phyloP scores from a whole-genome alignment of 2,113 vertebrate genomes.

The Sebastes schlegelii region DNA sequence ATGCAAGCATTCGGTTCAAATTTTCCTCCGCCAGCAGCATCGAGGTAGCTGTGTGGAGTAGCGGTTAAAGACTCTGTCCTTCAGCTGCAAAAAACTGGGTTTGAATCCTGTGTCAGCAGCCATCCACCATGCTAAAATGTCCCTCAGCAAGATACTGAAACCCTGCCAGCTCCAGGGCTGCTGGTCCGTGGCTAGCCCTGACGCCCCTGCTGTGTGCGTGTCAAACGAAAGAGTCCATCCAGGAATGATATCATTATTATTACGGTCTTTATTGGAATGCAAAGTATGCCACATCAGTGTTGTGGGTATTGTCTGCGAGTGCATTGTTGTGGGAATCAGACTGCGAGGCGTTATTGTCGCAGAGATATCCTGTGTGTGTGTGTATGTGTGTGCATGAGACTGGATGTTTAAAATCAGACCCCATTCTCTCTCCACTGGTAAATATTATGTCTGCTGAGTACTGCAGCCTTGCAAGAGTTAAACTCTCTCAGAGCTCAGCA shows the following conservation, averaged over 20 bases:
- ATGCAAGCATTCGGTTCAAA: conserved; percentile 36
- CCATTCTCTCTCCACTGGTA: conserved; percentile 56
- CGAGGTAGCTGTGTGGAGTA: conserved; percentile 3
- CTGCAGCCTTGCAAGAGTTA: conserved; percentile 58
- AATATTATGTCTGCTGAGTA: conserved; percentile 76
- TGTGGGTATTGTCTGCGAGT: conserved; percentile 24
- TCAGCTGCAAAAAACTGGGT: conserved; percentile 47
- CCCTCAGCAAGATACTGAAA: conserved; percentile 47
- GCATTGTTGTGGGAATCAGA: conserved; percentile 64
- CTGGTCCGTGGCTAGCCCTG: conserved; percentile 14
- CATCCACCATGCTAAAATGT: conserved; percentile 44
- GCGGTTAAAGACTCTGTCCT: conserved; percentile 41
- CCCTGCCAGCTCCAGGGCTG: conserved; percentile 24
- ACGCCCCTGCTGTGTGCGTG: background rate
- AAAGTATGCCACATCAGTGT: conserved; percentile 24
- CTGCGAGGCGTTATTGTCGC: conserved; percentile 47
- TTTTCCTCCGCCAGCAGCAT: conserved; percentile 45
- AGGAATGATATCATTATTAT: conserved; percentile 15
- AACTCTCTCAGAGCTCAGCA: conserved; percentile 55
- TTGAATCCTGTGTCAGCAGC: conserved; percentile 57
- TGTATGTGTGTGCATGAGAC: conserved; percentile 54
- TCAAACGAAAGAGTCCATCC: conserved; percentile 6
- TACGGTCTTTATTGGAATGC: conserved; percentile 16
- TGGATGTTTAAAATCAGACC: conserved; percentile 55
- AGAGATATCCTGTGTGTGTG: conserved; percentile 73